Conservation (phyloP, 2,113 vertebrate species). For the Argyrosomus japonicus region DNA sequence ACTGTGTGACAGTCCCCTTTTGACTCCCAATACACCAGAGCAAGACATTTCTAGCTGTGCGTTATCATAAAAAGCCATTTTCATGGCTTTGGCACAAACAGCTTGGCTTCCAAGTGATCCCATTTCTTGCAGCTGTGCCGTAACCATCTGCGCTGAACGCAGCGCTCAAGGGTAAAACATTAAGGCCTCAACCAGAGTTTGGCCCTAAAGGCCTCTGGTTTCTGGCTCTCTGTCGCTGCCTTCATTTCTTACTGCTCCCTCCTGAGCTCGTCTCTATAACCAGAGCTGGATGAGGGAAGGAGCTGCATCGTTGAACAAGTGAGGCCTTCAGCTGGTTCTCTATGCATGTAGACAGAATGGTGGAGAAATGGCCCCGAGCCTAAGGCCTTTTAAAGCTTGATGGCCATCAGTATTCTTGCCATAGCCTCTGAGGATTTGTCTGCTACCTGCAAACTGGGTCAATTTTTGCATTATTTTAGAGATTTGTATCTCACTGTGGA, state of each 20-base stretch:
- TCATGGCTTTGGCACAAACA: conserved; percentile 67
- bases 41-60: conserved; percentile 47
- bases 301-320: conserved; percentile 43
- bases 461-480: conserved; percentile 85
- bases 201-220: conserved; percentile 61
- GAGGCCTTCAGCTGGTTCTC: conserved; percentile 52
- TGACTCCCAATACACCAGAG: conserved; percentile 56
- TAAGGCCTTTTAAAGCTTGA: conserved; percentile 75
- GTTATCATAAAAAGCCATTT: conserved; percentile 70
- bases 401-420: conserved; percentile 81
- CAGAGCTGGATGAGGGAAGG: conserved; percentile 33
- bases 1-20: conserved; percentile 42
- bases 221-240: conserved; percentile 44
- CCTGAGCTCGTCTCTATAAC: conserved; percentile 60
- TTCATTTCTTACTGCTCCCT: conserved; percentile 56
- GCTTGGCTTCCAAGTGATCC: conserved; percentile 65
- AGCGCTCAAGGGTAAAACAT: conserved; percentile 66
- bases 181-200: conserved; percentile 54
- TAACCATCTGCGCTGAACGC: conserved; percentile 71
- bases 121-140: conserved; percentile 74
- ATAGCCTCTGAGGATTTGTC: conserved; percentile 79
- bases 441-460: conserved; percentile 86
- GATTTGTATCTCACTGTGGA: conserved; percentile 73
- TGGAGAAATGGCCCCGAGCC: conserved; percentile 67
- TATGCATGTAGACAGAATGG: conserved; percentile 35